A percentile compares a stretch with the other conserved stretches of the same genome.
phyloP scores from a whole-genome alignment of 2,797 vertebrate species.

The Melanotaenia pygmaea region DNA sequence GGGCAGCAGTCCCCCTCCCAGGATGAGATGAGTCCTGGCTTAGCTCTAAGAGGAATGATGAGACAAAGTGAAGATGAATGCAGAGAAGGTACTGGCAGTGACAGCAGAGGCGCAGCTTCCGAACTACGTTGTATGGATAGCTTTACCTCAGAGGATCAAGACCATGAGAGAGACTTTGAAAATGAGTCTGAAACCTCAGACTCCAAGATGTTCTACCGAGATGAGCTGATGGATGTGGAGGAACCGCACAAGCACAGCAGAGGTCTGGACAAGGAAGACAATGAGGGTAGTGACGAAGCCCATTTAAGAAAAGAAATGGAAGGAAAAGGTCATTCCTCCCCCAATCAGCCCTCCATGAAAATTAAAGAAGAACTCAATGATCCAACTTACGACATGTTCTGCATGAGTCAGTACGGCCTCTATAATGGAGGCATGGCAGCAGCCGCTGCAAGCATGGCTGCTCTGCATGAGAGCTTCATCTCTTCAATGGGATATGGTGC shows the following conservation, averaged over 20 bases:
- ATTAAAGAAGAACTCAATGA: slow-evolving; percentile 98
- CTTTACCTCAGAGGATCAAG: slow-evolving; percentile 98
- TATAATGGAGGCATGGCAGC: slow-evolving; percentile 91
- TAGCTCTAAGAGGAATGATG: slow-evolving; percentile 92
- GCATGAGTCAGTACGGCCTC: slow-evolving; percentile 98
- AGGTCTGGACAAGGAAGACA: slow-evolving; percentile 74
- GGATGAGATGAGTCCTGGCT: slow-evolving; percentile 94
- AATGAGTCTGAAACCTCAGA: slow-evolving; percentile 98
- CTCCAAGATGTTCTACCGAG: slow-evolving; percentile 89
- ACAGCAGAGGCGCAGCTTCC: slow-evolving; percentile 80
- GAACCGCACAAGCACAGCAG: slow-evolving; percentile 78
- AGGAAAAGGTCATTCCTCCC: slow-evolving; percentile 88
- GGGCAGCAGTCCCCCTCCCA: slow-evolving; percentile 94
- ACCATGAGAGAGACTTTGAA: slow-evolving; percentile 97
- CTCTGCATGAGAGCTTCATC: slow-evolving; percentile 95
- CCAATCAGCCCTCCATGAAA: slow-evolving; percentile 90
- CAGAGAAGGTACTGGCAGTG: slow-evolving; percentile 83
- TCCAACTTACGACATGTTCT: slow-evolving; percentile 98
- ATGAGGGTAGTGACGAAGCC: slow-evolving; percentile 80
- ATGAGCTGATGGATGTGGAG: slow-evolving; percentile 93
- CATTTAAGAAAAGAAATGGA: slow-evolving; percentile 87
- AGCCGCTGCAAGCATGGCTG: slow-evolving; percentile 94
- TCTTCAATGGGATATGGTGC: slow-evolving; percentile 94
- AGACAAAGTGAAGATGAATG: slow-evolving; percentile 90
- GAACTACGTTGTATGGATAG: slow-evolving; percentile 94